Percentiles rank a stretch among this genome's conserved stretches.
Evolutionary conservation across 2,113 vertebrate species (phyloP).

Genomic region (Cyanistes caeruleus): DNA sequence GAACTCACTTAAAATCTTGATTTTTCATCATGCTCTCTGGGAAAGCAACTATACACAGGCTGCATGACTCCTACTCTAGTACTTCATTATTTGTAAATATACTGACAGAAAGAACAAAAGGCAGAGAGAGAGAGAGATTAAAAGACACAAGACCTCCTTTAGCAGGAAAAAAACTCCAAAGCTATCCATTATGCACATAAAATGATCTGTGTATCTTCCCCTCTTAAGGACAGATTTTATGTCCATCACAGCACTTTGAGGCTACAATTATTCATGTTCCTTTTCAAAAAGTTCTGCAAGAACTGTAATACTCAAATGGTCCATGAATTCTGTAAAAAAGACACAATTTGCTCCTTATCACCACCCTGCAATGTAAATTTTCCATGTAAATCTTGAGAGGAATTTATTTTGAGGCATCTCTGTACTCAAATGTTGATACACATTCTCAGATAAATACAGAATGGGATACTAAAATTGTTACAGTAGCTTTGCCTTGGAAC

Average conservation of each 20-base stretch:
- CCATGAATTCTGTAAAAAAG: neutral
- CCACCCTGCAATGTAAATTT: neutral
- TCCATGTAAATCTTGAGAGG: neutral
- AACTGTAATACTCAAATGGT: neutral
- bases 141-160: neutral
- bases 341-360: neutral
- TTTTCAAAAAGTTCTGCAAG: neutral
- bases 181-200: neutral
- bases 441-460: neutral
- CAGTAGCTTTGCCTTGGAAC: neutral
- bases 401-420: neutral
- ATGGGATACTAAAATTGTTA: neutral
- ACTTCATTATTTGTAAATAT: neutral
- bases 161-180: neutral
- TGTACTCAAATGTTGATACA: neutral
- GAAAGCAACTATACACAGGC: neutral
- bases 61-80: neutral
- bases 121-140: too few species aligned
- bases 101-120: too few species aligned
- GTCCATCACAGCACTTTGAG: neutral
- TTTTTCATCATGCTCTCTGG: neutral
- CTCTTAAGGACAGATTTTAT: conserved; percentile 1
- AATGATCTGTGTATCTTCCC: neutral
- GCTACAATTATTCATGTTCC: neutral
- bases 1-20: neutral